Evolutionary conservation across 2,888 invertebrate genomes (phyloP), one percentile per base, ranked within the genome.

Genomic region (Coelinius sp.): DNA sequence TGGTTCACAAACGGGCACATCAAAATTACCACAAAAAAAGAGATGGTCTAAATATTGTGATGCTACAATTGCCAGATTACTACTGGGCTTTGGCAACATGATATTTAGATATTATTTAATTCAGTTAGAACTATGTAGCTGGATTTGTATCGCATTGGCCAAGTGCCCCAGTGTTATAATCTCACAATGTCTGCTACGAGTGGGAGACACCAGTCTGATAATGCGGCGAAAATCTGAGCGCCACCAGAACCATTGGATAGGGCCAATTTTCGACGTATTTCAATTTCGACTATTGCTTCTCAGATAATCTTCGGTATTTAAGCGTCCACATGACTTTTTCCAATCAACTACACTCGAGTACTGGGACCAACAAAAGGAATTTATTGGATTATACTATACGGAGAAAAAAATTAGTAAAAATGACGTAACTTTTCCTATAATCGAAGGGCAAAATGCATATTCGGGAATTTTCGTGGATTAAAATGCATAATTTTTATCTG

Each of bases 81-180:
- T 20, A 49, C 6, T 8, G 24, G 22, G 10, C 20, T 52, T 52
- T 20, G 52, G 22, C 8, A 52, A 22, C 22, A 0, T 2, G 2
- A 52, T 10, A 24, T 20, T 52, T 52, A 20, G 6, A 52, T 8
- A 52, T 52, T 52, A 22, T 52, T 52, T 24, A 12, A 52, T 52
- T 12, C 24, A 52, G 6, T 20, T 17, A 49, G 22, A 22, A 24
- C 20, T 22, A 52, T 22, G 52, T 22, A 22, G 52, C 12, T 22
- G 52, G 52, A 8, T 52, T 52, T 52, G 52, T 22, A 52, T 52
- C 52, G 20, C 27, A 59, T 31, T 59, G 59, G 59, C 68, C 68
- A 68, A 68, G 20, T 56, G 56, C 68, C 68, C 56, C 59, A 56
- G 31, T 31, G 38, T 44, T n/a, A 14, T 12, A 17, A 68, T 68